Evolutionary conservation across 30 jellyfish, hydroid and myxozoan species (phyloP), one percentile per base, ranked within the genome.

Genomic region (Hydractinia echinata): DNA sequence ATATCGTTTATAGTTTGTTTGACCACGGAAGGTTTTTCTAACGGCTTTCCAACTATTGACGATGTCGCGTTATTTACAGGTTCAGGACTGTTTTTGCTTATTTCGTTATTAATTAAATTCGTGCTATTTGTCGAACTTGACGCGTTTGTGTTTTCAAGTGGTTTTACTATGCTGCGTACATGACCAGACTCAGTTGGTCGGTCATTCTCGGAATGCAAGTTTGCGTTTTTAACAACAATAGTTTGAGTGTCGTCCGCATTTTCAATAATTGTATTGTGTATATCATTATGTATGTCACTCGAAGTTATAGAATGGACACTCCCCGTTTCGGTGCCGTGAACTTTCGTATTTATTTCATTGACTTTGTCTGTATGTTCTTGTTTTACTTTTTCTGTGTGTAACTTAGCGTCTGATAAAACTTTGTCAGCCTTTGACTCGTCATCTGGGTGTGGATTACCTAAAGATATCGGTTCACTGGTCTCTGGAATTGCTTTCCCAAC

Each of bases 401-500:
- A 11, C 19, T 58, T 18, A 11, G 19, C 69, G 19, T 58, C 69
- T 18, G 69, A 58, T 11, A 58, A 11, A 13, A 58, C 69, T 58
- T 58, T 58, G 18, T 18, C 69, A 13, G 69, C 69, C 3, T 58
- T 18, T 58, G 15, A 13, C 1, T 58, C 81, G 4, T 71, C 61
- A 0, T 52, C 51, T 6, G 81, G 74, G 18, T 64, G 74, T 64
- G 74, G 74, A 64, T 64, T 64, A n/a, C 51, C 39, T 7, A 13
- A 44, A 7, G 74, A 64, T 64, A 64, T 64, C 19, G 74, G 74
- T 6, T 64, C 74, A 13, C 74, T 64, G 19, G 74, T 64, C 39
- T 64, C 74, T 64, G 74, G 74, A 30, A 71, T 50, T 71, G 81
- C 39, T 71, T 71, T 30, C 1, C 81, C 81, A 30, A 71, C 81